phyloP scores from a whole-genome alignment of 2,888 invertebrate genomes.

The Platynereis dumerilii region DNA sequence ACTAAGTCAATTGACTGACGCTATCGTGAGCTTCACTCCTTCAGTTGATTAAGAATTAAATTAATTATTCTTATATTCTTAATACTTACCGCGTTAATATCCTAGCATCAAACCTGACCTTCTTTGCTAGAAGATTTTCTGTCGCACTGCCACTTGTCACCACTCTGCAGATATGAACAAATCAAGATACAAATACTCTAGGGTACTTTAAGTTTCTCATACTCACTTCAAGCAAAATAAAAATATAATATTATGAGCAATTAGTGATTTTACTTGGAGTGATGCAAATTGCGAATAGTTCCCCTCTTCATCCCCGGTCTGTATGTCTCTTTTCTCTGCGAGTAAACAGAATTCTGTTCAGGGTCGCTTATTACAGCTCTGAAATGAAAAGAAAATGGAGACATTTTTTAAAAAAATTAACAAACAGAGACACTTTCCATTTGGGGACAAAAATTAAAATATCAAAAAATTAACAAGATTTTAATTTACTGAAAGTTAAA shows the following conservation, averaged over 20 bases:
- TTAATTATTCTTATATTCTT: not conserved
- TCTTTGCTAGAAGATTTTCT: constrained; percentile 57
- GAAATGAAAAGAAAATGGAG: constrained; percentile 20
- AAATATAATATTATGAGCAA: too few relatives aligned
- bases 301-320: constrained; percentile 45
- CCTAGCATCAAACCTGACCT: constrained; percentile 59
- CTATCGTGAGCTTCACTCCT: too few relatives aligned
- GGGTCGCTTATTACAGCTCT: constrained; percentile 60
- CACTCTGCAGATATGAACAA: constrained; percentile 43
- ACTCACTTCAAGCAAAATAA: too few relatives aligned
- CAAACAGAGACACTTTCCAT: not conserved
- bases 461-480: too few relatives aligned
- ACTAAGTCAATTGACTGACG: too few relatives aligned
- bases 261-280: constrained; percentile 49
- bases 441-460: too few relatives aligned
- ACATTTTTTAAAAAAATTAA: constrained; percentile 2
- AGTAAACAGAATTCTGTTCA: constrained; percentile 47
- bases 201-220: too few relatives aligned
- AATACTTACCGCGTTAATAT: constrained; percentile 54
- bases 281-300: constrained; percentile 53
- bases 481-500: too few relatives aligned
- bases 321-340: constrained; percentile 25
- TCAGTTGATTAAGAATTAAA: too few relatives aligned
- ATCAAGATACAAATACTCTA: too few relatives aligned
- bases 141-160: constrained; percentile 55